Evolutionary conservation across 2,888 invertebrate species (phyloP), one percentile per base, ranked within the genome.

Genomic region (Mimumesa dahlbomi): DNA sequence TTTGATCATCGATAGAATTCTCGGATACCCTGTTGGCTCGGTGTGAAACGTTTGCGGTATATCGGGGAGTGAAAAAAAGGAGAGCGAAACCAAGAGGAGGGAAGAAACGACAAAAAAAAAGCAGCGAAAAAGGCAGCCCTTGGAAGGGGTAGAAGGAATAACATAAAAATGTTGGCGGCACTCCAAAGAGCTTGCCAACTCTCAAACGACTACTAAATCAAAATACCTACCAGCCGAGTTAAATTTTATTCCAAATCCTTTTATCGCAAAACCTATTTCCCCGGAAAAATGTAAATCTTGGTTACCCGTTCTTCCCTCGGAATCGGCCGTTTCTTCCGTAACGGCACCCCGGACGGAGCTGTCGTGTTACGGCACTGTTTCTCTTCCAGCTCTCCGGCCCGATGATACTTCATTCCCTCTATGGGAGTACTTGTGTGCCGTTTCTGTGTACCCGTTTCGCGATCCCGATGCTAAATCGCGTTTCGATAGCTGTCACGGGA

Each of bases 181-280:
- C 74, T 86, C 88, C 88, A 88, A 87, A 79, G 84, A 83, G 85
- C 86, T 84, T 87, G 87, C 87, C 87, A 88, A 88, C 84, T 86
- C 81, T 85, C 84, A 81, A 86, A 88, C 86, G 86, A 84, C 84
- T 84, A 85, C 84, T 88, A 88, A 88, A 86, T 88, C 86, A 87
- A 88, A 88, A 87, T 85, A 84, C 80, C 52, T 38, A 69, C 56
- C 78, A 73, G 70, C 59, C 79, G 78, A 78, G 81, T 78, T 80
- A 77, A 84, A 86, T 86, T 87, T 87, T 86, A 86, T 87, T 86
- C 83, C 81, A 83, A 86, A 86, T 84, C 86, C 85, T 85, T 87
- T 86, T 87, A 87, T 86, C 85, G 85, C 82, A 75, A 84, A 85
- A 85, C 83, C 83, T 83, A 84, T 85, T 85, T 85, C 80, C 81